Percentiles rank a stretch among this genome's conserved stretches.
Conservation (phyloP, 1,140 invertebrate genomes). For the Drosophila kanapiae region DNA sequence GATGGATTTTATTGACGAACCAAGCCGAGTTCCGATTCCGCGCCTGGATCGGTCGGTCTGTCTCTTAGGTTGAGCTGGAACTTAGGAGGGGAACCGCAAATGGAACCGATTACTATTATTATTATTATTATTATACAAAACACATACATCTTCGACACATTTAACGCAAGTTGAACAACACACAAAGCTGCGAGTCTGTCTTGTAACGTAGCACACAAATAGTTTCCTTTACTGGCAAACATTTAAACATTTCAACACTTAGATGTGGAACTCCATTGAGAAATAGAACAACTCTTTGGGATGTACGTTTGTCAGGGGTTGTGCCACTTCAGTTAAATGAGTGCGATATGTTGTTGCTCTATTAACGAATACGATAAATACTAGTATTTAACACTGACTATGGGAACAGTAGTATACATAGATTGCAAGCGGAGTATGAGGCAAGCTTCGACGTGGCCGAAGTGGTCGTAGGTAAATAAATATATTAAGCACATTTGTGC, state of each 20-base stretch:
- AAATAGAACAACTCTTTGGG: too few relatives aligned
- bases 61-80: slow-evolving; percentile 64
- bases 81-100: slow-evolving; percentile 30
- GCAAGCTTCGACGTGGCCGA: slow-evolving; percentile 32
- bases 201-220: slow-evolving; percentile 3
- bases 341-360: slow-evolving; percentile 19
- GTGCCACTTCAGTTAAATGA: slow-evolving; percentile 24
- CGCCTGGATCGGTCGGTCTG: slow-evolving; percentile 18
- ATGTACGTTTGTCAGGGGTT: not conserved
- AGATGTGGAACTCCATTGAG: too few relatives aligned
- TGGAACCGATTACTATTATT: slow-evolving; percentile 34
- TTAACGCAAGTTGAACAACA: slow-evolving; percentile 16
- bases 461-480: slow-evolving; percentile 29
- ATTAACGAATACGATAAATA: slow-evolving; percentile 34
- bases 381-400: slow-evolving; percentile 34
- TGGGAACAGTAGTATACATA: slow-evolving; percentile 34
- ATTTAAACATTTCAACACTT: not conserved
- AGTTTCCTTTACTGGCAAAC: slow-evolving; percentile 6
- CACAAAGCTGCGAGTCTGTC: not conserved
- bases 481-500: slow-evolving; percentile 29
- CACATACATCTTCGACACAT: slow-evolving; percentile 25
- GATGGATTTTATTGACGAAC: slow-evolving; percentile 27
- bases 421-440: slow-evolving; percentile 28
- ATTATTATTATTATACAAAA: slow-evolving; percentile 30
- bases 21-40: slow-evolving; percentile 3